Base-by-base conservation (phyloP, 2,888 invertebrate genomes). In the Lagria hirta region DNA sequence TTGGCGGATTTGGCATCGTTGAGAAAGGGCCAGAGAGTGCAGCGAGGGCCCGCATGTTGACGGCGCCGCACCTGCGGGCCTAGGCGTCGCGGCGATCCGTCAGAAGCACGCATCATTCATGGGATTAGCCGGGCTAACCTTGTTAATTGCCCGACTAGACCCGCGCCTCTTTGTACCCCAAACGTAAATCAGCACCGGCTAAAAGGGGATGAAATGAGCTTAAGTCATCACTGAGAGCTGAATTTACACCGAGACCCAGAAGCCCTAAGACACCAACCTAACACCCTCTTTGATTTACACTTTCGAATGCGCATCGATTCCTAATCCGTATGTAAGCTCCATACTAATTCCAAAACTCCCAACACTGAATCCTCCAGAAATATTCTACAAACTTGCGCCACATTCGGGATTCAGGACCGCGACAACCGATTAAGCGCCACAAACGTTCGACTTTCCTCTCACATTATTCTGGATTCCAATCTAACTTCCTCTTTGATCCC, bases 101-200 rank as follows among this genome's bases (percentile, higher is more conserved):
- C 68, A 67, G 65, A 57, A 51, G 61, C 63, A 68, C 66, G 70
- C 73, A 73, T 73, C 73, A 73, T 73, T 73, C 73, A 73, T 68
- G 68, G 73, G 73, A 73, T 73, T 73, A 73, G 68, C 71, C 66
- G 55, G 66, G 71, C 71, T 71, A 72, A 72, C 71, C 71, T 71
- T 72, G 73, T 73, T 73, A 73, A 73, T 73, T 73, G 72, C 73
- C 67, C 65, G 63, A 62, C 66, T 66, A 69, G 68, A 65, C 66
- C 67, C 63, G 64, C 58, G 60, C 61, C 60, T 60, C 61, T 64
- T 62, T 64, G 61, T 64, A 63, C 64, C 65, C 64, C 57, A 60
- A 64, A 68, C 70, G 70, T 71, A 71, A 71, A 71, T 71, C 71
- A 71, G 70, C 68, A 67, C 66, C 63, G 64, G 68, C 69, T 70